Base-by-base conservation (phyloP, 2,113 vertebrate genomes). In the Syrmaticus mikado region DNA sequence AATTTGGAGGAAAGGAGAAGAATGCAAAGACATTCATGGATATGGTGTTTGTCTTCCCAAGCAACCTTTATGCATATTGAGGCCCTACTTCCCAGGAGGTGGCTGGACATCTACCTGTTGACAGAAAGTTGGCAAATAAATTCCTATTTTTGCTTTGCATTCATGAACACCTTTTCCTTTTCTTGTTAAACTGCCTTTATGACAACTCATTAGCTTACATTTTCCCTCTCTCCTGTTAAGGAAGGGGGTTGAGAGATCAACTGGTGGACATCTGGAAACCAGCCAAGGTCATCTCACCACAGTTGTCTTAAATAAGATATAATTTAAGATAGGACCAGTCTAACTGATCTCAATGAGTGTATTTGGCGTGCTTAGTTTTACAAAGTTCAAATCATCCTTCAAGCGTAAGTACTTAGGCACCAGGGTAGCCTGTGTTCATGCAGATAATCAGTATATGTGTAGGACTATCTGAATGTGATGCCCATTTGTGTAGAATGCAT, bases 401-500 rank as follows among this genome's bases (percentile, higher is more conserved):
- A 52, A 11, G 38, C 22, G 30, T 27, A 76, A 24, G 22, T 72
- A 36, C 13, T 82, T 1, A 3, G 20, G 13, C 57, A 24, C 50
- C 36, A n/a, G 41, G 2, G 18, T 68, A 76, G 30, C 25, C 84
- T 90, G 61, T 73, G 5, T 61, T 87, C 13, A 21, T 50, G 40
- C 48, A 73, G 16, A 50, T 75, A 32, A 17, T 68, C 34, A 52
- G 46, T 50, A 18, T 17, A n/a, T 38, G 38, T 38, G 38, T 38
- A 38, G 38, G 38, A 38, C 11, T 38, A 38, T 38, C 38, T 38
- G 25, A n/a, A 2, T 36, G 19, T 57, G 55, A 36, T 78, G 15
- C 18, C 11, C 6, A 6, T 22, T 45, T 46, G 2, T 1, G 0
- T 25, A 34, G 34, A 25, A 48, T 22, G 15, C 5, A 16, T 74